Evolutionary conservation across 35 echinoderm and acorn worm species (phyloP), one percentile per base, ranked within the genome.

Genomic region (Apostichopus californicus): DNA sequence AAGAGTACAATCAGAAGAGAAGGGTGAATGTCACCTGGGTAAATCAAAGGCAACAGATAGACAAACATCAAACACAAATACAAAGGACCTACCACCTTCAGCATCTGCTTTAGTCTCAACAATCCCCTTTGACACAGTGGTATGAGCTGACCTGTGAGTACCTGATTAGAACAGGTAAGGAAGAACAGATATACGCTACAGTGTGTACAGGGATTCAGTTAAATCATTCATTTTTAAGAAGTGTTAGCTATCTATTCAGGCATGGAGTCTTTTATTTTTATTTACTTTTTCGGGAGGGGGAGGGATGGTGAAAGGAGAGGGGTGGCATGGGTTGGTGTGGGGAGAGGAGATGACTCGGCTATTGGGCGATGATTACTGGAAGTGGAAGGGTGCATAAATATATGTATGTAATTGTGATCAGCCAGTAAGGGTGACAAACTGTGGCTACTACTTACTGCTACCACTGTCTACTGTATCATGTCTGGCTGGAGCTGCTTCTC

Each of bases 41-140:
- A 28, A 28, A 46, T 46, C 34, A 46, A 34, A 46, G 34, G 34
- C 34, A 46, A 46, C 34, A 46, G 34, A 46, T 46, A 46, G 34
- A 46, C 34, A 54, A 83, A 46, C 80, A 83, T 56, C 55, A 68
- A 68, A 15, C 53, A 83, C 80, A 54, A 83, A 9, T 15, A 17
- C 7, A 83, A 46, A 83, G 17, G 55, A 83, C 80, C 24, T 83
- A 83, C 80, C 80, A 83, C 80, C 80, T 55, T 83, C 80, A 83
- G 80, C 64, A 68, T 68, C 64, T 68, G 64, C 52, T 83, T 25
- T 83, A 18, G 52, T 55, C 80, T 83, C 80, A 83, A 25, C 80
- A 83, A 46, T 8, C 52, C 80, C 80, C 52, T 83, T 17, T 83
- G 80, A 17, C 18, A 56, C 55, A 55, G n/a, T 83, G 80, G 7